Evolutionary conservation across 2,888 invertebrate species (phyloP).

Genomic region (Uropetala carovei): DNA sequence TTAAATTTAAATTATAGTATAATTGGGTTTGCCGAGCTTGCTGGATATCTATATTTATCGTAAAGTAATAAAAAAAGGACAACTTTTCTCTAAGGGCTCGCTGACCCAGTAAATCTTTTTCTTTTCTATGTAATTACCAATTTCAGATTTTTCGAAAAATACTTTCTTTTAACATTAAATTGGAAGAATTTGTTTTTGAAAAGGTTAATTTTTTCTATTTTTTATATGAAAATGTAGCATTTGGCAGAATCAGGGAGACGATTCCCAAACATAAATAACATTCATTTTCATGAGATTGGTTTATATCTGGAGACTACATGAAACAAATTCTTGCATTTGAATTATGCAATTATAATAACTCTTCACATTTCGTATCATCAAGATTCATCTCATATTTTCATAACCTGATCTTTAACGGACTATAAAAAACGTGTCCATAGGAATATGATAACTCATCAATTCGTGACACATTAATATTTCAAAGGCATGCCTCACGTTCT

Average conservation of each 20-base stretch:
- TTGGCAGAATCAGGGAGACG: background rate
- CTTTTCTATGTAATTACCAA: no score
- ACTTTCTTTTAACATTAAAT: no score
- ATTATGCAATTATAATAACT: background rate
- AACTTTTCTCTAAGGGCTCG: no score
- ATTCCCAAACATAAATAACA: background rate
- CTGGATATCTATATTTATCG: no score
- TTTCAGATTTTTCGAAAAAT: no score
- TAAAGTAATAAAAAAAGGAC: no score
- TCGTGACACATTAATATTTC: background rate
- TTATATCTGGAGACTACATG: background rate
- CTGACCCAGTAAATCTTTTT: no score
- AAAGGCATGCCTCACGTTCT: background rate
- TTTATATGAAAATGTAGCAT: no score
- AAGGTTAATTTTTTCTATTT: no score
- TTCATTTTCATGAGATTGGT: constrained; percentile 10
- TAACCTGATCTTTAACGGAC: constrained; percentile 6
- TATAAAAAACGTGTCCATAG: background rate
- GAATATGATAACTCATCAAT: background rate
- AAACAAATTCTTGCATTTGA: background rate
- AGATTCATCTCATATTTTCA: background rate
- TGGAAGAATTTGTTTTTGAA: no score
- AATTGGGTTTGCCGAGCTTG: no score
- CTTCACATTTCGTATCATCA: background rate
- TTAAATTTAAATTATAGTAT: no score